These are phyloP conservation scores for Caenorhabditis tropicalis DNA, from an alignment of 1,140 invertebrate genomes.

Conservation along the genomic window DNA sequence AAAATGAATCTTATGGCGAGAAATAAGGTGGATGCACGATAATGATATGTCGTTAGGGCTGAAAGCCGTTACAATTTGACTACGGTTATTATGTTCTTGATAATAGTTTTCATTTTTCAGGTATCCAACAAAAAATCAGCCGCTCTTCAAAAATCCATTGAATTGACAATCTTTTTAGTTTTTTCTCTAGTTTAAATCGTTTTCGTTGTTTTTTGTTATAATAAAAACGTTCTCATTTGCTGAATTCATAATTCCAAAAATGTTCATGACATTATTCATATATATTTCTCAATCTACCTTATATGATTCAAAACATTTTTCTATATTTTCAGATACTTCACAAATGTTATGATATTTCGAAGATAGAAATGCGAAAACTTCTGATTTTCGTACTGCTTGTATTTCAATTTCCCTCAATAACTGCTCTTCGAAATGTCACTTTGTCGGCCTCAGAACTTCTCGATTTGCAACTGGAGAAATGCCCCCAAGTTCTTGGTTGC, in stretches of 20 bases:
- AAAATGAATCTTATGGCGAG: too few relatives aligned
- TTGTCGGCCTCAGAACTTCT: not conserved
- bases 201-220: not conserved
- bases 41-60: too few relatives aligned
- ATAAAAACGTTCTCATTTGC: not conserved
- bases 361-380: constrained; percentile 15
- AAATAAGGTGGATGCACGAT: too few relatives aligned
- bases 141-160: constrained; percentile 14
- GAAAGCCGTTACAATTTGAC: too few relatives aligned
- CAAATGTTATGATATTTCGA: constrained; percentile 1
- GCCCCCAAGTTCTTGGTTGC: not conserved
- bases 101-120: constrained; percentile 14
- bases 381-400: not conserved
- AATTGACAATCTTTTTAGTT: not conserved
- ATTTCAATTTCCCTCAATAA: not conserved
- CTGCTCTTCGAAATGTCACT: not conserved
- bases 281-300: too few relatives aligned
- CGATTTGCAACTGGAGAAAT: not conserved
- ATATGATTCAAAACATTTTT: too few relatives aligned
- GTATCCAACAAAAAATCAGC: constrained; percentile 17
- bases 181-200: not conserved
- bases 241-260: not conserved
- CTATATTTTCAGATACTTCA: not conserved
- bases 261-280: not conserved
- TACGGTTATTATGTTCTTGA: too few relatives aligned